Evolutionary conservation across 2,113 vertebrate genomes (phyloP).

Genomic region (Dryoscopus gambensis): DNA sequence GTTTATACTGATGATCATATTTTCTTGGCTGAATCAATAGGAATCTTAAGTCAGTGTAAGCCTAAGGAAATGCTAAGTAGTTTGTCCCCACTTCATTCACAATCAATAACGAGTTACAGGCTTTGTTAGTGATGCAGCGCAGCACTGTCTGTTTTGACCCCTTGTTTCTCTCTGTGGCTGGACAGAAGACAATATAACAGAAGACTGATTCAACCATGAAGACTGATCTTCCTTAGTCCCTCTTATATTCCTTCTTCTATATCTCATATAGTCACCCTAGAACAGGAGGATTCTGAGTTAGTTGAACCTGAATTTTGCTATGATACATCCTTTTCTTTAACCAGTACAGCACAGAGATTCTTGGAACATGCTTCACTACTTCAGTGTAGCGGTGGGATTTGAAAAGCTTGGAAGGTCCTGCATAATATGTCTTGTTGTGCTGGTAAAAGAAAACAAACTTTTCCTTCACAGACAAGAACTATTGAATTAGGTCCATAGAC

Average conservation of each 20-base stretch:
- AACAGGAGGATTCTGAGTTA: neutral
- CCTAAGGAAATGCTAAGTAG: neutral
- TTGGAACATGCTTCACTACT: neutral
- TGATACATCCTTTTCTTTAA: neutral
- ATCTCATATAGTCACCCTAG: neutral
- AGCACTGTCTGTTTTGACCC: neutral
- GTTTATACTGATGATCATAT: neutral
- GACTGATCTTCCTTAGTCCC: neutral
- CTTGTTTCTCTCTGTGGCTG: neutral
- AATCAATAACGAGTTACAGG: neutral
- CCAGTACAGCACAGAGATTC: neutral
- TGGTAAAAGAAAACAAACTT: neutral
- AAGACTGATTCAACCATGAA: neutral
- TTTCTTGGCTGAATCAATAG: neutral
- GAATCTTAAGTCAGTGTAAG: neutral
- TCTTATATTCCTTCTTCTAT: neutral
- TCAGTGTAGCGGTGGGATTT: neutral
- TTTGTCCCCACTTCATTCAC: neutral
- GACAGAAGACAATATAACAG: neutral
- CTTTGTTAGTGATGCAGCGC: accelerated
- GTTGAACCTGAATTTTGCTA: neutral
- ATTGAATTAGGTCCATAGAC: neutral
- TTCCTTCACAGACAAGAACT: neutral
- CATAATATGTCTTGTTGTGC: neutral
- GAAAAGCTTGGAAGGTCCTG: neutral